Evolutionary conservation across 2,113 vertebrate species (phyloP).

Genomic region (Pedionomus torquatus): DNA sequence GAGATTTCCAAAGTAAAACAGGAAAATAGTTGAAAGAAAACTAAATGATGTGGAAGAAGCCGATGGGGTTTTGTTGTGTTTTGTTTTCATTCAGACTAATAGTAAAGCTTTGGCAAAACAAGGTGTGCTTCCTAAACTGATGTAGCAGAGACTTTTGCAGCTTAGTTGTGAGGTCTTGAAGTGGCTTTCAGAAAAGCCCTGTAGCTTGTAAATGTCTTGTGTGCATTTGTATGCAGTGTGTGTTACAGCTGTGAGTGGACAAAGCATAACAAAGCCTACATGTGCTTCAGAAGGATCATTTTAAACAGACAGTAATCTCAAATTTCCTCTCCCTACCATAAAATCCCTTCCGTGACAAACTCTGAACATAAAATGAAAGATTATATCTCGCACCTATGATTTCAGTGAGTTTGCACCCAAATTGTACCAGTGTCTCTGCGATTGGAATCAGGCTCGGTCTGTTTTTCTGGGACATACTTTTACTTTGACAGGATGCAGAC

Average conservation of each 20-base stretch:
- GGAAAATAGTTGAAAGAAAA: conserved; percentile 47
- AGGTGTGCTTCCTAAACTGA: neutral
- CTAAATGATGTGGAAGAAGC: conserved; percentile 6
- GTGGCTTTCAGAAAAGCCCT: neutral
- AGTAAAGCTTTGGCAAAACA: conserved; percentile 14
- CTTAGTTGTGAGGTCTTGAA: neutral
- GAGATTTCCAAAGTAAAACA: conserved; percentile 57
- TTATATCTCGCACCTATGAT: neutral
- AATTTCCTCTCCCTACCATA: neutral
- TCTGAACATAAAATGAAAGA: neutral
- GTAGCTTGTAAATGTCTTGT: neutral
- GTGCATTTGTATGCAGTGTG: neutral
- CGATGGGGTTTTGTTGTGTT: neutral
- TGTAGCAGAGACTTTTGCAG: neutral
- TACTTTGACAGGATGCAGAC: neutral
- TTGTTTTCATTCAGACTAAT: neutral
- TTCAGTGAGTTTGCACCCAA: neutral
- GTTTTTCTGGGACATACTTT: neutral
- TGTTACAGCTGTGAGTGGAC: neutral
- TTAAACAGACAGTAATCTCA: neutral
- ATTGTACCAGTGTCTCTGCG: neutral
- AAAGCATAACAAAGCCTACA: neutral
- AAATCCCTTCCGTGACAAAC: neutral
- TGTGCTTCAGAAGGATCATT: neutral
- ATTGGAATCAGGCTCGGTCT: neutral